phyloP scores from a whole-genome alignment of 2,797 vertebrate genomes.

The Menidia menidia region DNA sequence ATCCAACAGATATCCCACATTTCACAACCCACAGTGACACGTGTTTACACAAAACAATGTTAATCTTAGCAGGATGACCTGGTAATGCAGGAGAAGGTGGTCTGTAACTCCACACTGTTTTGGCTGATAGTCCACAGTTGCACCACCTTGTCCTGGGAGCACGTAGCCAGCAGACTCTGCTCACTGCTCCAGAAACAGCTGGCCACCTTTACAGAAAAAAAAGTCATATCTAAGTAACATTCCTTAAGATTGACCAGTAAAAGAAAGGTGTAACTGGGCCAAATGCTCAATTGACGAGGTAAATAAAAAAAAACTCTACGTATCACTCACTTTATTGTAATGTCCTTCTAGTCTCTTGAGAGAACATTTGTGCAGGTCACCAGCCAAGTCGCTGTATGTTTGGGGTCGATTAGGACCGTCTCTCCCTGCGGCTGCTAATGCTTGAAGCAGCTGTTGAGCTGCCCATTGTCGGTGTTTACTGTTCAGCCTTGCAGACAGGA shows the following conservation, averaged over 20 bases:
- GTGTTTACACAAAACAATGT: background rate
- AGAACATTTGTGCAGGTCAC: conserved; percentile 85
- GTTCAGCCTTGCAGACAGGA: conserved; percentile 82
- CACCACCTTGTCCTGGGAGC: conserved; percentile 86
- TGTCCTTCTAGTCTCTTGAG: conserved; percentile 85
- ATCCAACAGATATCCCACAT: background rate
- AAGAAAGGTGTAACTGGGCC: background rate
- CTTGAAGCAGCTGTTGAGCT: conserved; percentile 84
- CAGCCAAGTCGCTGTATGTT: conserved; percentile 85
- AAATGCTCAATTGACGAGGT: background rate
- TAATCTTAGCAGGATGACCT: conserved; percentile 59
- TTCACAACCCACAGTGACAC: background rate
- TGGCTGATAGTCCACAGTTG: conserved; percentile 83
- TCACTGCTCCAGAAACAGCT: conserved; percentile 83
- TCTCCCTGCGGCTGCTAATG: conserved; percentile 79
- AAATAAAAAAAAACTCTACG: background rate
- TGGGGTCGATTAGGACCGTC: conserved; percentile 78
- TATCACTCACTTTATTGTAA: conserved; percentile 80
- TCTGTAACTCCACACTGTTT: conserved; percentile 76
- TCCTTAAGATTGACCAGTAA: background rate
- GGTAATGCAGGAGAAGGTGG: conserved; percentile 79
- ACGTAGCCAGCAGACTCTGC: conserved; percentile 81
- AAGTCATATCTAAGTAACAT: background rate
- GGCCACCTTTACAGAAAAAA: conserved; percentile 73
- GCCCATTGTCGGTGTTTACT: conserved; percentile 85